These are phyloP conservation scores for Drosophila rubida DNA, from an alignment of 2,888 invertebrate species.

Conservation along the genomic window DNA sequence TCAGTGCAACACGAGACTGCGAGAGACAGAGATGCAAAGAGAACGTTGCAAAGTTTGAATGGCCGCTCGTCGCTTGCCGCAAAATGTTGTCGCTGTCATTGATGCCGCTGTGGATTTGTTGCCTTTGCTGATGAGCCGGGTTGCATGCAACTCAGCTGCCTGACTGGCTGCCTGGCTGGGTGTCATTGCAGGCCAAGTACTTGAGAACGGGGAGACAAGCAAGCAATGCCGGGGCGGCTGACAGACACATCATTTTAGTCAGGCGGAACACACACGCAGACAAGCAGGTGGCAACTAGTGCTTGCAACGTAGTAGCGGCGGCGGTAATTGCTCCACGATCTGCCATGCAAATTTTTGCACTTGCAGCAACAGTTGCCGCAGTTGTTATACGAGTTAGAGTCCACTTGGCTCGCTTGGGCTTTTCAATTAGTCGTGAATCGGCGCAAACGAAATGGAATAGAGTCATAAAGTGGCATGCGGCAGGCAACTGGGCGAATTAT, in stretches of 20 bases:
- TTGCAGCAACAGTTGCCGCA: constrained; percentile 43
- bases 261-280: constrained; percentile 78
- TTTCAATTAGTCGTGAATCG: constrained; percentile 69
- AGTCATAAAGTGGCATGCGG: background rate
- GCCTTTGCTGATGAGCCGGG: constrained; percentile 66
- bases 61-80: constrained; percentile 30
- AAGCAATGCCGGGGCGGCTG: constrained; percentile 44
- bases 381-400: constrained; percentile 34
- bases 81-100: constrained; percentile 64
- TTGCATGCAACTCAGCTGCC: constrained; percentile 31
- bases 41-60: constrained; percentile 44
- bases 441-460: constrained; percentile 3
- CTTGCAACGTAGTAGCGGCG: constrained; percentile 52
- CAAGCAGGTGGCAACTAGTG: constrained; percentile 69
- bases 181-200: constrained; percentile 68
- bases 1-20: constrained; percentile 51
- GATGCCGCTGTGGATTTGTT: constrained; percentile 67
- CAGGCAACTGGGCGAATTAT: constrained; percentile 33
- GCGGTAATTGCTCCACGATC: constrained; percentile 67
- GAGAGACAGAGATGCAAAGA: constrained; percentile 1
- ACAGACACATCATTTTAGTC: constrained; percentile 73
- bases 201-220: constrained; percentile 53
- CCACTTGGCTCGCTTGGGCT: constrained; percentile 4
- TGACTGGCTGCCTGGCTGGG: too few species aligned
- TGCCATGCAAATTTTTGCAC: constrained; percentile 64